Evolutionary conservation across 2,113 vertebrate species (phyloP).

Genomic region (Engraulis encrasicolus): DNA sequence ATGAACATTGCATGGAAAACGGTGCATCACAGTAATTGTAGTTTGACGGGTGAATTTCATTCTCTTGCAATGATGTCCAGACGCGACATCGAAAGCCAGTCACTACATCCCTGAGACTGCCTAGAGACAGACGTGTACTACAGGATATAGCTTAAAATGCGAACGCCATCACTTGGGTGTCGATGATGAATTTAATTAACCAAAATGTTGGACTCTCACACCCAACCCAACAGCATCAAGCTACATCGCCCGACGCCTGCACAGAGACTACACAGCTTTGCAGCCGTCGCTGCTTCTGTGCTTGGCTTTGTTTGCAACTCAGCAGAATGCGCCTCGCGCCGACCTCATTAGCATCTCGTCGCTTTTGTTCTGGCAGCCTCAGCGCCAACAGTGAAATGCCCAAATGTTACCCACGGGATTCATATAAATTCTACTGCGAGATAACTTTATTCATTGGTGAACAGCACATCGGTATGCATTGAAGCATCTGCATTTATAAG

Average conservation of each 20-base stretch:
- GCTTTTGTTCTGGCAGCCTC: slow-evolving; percentile 70
- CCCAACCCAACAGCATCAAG: neutral
- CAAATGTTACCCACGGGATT: slow-evolving; percentile 6
- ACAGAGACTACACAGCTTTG: neutral
- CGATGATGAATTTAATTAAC: neutral
- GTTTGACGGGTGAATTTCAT: too few relatives aligned
- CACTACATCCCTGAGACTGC: neutral
- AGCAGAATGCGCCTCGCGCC: slow-evolving; percentile 62
- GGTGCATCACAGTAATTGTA: too few relatives aligned
- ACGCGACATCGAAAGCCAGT: neutral
- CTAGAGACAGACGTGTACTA: neutral
- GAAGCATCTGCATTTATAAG: neutral
- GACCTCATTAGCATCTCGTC: slow-evolving; percentile 68
- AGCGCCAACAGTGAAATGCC: slow-evolving; percentile 30
- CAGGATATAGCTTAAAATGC: neutral
- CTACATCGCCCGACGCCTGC: neutral
- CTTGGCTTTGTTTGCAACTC: slow-evolving; percentile 65
- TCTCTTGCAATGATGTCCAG: neutral
- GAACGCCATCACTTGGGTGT: neutral
- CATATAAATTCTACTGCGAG: neutral
- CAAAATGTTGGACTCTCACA: neutral
- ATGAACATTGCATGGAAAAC: too few relatives aligned
- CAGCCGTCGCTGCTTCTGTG: neutral
- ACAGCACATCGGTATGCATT: neutral
- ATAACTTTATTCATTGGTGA: neutral